Evolutionary conservation across 2,888 invertebrate species (phyloP).

Genomic region (Pandemis cinnamomeana): DNA sequence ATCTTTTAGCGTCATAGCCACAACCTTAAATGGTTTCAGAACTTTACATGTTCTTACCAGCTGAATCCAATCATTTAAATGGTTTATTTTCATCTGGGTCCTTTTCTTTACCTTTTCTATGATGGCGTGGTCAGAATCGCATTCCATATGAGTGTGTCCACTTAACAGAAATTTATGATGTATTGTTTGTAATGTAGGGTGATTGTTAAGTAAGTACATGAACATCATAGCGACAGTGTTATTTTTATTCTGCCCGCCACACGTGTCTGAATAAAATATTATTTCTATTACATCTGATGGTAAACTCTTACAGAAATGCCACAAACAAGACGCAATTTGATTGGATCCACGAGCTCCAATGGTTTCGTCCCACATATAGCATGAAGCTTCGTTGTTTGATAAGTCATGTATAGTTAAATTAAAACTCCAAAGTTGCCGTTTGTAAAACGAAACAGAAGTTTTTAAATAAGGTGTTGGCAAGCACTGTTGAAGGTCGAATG

Average conservation of each 20-base stretch:
- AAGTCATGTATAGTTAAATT: slow-evolving; percentile 45
- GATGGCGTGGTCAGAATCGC: slow-evolving; percentile 43
- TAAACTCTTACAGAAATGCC: slow-evolving; percentile 43
- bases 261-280: slow-evolving; percentile 46
- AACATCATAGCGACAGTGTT: slow-evolving; percentile 41
- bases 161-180: slow-evolving; percentile 48
- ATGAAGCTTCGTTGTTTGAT: slow-evolving; percentile 40
- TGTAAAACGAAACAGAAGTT: slow-evolving; percentile 43
- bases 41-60: slow-evolving; percentile 28
- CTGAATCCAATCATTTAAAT: slow-evolving; percentile 35
- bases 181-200: slow-evolving; percentile 40
- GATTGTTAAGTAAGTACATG: slow-evolving; percentile 21
- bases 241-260: slow-evolving; percentile 47
- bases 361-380: slow-evolving; percentile 47
- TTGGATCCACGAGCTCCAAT: slow-evolving; percentile 49
- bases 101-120: slow-evolving; percentile 42
- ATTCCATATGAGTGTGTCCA: slow-evolving; percentile 44
- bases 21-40: slow-evolving; percentile 30
- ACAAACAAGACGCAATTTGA: slow-evolving; percentile 50
- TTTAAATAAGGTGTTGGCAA: slow-evolving; percentile 44
- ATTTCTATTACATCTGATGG: slow-evolving; percentile 41
- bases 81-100: slow-evolving; percentile 42
- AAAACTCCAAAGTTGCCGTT: slow-evolving; percentile 45
- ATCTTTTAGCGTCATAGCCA: slow-evolving; percentile 14
- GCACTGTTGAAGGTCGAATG: slow-evolving; percentile 45